These are phyloP conservation scores for Caenorhabditis briggsae DNA, from an alignment of 1,140 invertebrate species.

Conservation along the genomic window DNA sequence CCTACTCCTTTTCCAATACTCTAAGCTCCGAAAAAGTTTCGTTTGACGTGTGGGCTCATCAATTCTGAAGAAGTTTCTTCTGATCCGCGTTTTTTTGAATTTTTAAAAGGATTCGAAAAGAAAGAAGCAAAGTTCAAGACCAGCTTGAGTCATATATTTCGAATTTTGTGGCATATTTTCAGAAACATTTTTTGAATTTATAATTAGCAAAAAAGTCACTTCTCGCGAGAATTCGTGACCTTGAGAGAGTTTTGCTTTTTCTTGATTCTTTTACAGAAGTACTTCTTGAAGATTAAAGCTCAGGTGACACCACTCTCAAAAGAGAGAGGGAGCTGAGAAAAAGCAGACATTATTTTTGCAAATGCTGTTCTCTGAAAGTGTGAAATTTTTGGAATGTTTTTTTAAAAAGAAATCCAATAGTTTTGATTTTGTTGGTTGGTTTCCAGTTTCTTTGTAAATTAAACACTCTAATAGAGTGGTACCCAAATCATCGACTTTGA, in stretches of 20 bases:
- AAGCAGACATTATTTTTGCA: no score
- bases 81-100: neutral
- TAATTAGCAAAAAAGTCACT: neutral
- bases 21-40: neutral
- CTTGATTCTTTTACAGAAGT: no score
- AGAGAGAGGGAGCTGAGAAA: no score
- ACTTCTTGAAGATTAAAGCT: neutral
- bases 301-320: neutral
- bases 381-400: no score
- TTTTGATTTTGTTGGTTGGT: no score
- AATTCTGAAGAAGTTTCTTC: neutral
- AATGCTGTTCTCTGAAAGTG: no score
- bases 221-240: neutral
- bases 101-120: neutral
- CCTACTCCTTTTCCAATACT: neutral
- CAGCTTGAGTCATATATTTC: conserved; percentile 1
- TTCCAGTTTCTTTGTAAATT: no score
- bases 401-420: no score
- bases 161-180: neutral
- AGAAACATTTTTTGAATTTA: conserved; percentile 14
- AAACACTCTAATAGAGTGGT: no score
- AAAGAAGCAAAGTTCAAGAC: conserved; percentile 10
- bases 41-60: neutral
- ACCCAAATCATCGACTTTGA: no score
- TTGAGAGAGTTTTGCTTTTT: neutral